Base-by-base conservation (phyloP, 2,888 invertebrate species). In the Stenodera caucasica region DNA sequence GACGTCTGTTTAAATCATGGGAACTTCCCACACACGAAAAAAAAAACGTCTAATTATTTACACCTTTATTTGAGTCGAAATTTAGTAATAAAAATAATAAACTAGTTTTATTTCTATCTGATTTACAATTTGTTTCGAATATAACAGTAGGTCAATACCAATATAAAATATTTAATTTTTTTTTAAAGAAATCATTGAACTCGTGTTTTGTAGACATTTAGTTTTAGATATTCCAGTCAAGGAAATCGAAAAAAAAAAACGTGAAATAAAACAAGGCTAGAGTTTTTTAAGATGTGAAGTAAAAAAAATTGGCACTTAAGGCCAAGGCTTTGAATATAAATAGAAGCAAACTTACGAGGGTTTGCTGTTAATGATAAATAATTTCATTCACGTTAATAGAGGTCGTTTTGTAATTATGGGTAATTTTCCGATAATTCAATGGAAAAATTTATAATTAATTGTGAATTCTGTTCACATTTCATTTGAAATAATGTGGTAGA, bases 181-280 rank as follows among this genome's bases (percentile, higher is more conserved):
- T n/a, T n/a, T n/a, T n/a, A n/a, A n/a, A n/a, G n/a, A n/a, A n/a
- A 52, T 33, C 52, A 52, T 52, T 52, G 52, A 52, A 52, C 52
- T 29, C 52, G 2, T 32, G 15, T 40, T 40, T 40, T 40, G 18
- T 40, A 18, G 37, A 40, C 45, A 21, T 21, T 45, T 11, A 45
- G 21, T 11, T 45, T 45, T 45, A 45, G 45, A 45, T 21, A 11
- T 45, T 21, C 45, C 11, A 45, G 45, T 45, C 45, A 45, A 45
- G 45, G 45, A 15, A 45, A 40, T 40, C 5, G 2, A 5, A 35
- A n/a, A 18, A 21, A 45, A 45, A 40, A 40, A 3, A 15, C 3
- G n/a, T n/a, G n/a, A n/a, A n/a, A n/a, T n/a, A n/a, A n/a, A n/a
- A 45, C 45, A 45, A 45, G 45, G 45, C 45, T 45, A 45, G 18